Base-by-base conservation (phyloP, 2,113 vertebrate genomes). In the Strix aluco region DNA sequence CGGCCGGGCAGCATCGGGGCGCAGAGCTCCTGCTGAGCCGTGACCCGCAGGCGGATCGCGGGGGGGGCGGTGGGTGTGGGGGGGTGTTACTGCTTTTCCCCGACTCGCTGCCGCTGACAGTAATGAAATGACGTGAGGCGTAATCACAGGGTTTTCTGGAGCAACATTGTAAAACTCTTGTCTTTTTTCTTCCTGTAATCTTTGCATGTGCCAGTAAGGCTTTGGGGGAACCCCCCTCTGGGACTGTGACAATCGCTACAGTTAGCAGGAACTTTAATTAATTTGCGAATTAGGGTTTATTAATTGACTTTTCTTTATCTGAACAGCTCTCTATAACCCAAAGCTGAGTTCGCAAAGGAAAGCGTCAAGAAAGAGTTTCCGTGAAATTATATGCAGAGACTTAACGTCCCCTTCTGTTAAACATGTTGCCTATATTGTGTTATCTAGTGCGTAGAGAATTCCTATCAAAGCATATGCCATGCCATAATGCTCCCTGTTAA, bases 1-100 rank as follows among this genome's bases (percentile, higher is more conserved):
- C 70, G 95, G 82, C 97, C 96, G 72, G 91, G 83, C 92, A 95
- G 97, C 92, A 94, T 92, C 98, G 98, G 98, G 98, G 95, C 94
- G 93, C 97, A 96, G 98, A 96, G 95, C 95, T 92, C 90, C 92
- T 87, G 42, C 47, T 5, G 25, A 42, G 49, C 27, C 65, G 17
- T 11, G 13, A 36, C 32, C 58, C 47, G 70, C 23, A 42, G 32
- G 29, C 58, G 42, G 19, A 34, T 88, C 38, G 36, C 84, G 40
- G 10, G 29, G 29, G 49, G 2, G 23, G 44, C 6, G 14, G 17
- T 86, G 62, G 66, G 22, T 71, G 46, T 57, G 29, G 3, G 46
- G 30, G 16, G 6, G n/a, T 3, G 7, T 13, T 14, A 10, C 5
- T n/a, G 62, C 79, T 86, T 49, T 49, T 62, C 9, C 15, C 70